Base-by-base conservation (phyloP, 1,140 invertebrate species). In the Oryzaephilus surinamensis region DNA sequence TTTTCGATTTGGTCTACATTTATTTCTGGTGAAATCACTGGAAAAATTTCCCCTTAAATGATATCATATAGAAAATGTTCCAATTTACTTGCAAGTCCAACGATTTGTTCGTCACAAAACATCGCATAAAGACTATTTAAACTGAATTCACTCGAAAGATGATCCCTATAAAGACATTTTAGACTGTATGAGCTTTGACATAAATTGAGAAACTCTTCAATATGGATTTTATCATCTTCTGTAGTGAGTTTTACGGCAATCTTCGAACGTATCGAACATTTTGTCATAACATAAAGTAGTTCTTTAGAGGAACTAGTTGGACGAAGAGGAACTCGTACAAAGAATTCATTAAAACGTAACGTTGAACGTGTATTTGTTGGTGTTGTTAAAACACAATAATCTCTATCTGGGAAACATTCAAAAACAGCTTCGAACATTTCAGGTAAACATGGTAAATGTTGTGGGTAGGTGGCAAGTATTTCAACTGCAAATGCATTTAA, bases 401-500 rank as follows among this genome's bases (percentile, higher is more conserved):
- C 76, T 37, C 66, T 51, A 16, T 75, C 64, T 0, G 78, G 77
- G 49, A 78, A 84, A 38, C 74, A 58, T 39, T 79, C 71, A 52
- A 78, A 84, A 0, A 75, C 70, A 15, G 71, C 72, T 47, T 73
- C 65, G 6, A 83, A 55, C 43, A 81, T 73, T 45, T 64, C 41
- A 26, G 37, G 35, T 26, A 52, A 29, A 13, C 41, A 38, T 58
- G 74, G 71, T 50, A 77, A 71, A 46, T 73, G 74, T 54, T 70
- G 66, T 29, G 69, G 64, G 41, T 75, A 64, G 46, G 78, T 72
- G 38, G 72, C 74, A 48, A 77, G 77, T 4, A 82, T 50, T 59
- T 81, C 77, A 12, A 82, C 62, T 7, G 71, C 55, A 49, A 83
- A 77, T 2, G 77, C 78, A 50, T 76, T 76, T 1, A 62, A 52